Conservation (phyloP, 2,888 invertebrate species). For the Lochmaea capreae region DNA sequence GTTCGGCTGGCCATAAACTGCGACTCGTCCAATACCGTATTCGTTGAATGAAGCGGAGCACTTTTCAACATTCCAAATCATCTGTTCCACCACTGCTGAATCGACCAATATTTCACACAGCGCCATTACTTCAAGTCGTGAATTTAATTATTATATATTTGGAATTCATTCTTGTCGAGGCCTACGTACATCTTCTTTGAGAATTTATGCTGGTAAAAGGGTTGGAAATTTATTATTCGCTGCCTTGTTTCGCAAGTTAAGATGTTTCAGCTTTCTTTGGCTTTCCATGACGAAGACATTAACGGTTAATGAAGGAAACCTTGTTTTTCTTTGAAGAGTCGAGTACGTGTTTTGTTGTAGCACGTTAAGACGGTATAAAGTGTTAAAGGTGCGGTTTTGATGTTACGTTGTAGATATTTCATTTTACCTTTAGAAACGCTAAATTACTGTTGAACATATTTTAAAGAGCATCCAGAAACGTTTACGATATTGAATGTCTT, state of each 20-base stretch:
- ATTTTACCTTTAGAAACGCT: background rate
- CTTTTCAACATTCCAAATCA: background rate
- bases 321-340: conserved; percentile 15
- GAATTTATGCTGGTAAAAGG: conserved; percentile 30
- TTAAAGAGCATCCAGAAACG: background rate
- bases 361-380: conserved; percentile 6
- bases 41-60: no score
- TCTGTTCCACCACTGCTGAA: conserved; percentile 8
- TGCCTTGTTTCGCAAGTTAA: conserved; percentile 22
- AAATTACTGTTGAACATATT: background rate
- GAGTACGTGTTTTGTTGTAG: conserved; percentile 7
- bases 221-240: conserved; percentile 30
- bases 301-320: conserved; percentile 21
- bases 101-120: conserved; percentile 20
- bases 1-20: no score
- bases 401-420: background rate
- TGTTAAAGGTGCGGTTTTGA: conserved; percentile 19
- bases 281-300: conserved; percentile 15
- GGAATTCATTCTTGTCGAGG: conserved; percentile 27
- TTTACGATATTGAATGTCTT: background rate
- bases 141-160: conserved; percentile 35
- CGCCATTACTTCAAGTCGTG: conserved; percentile 26
- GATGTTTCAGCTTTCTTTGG: conserved; percentile 27
- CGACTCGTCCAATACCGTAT: no score
- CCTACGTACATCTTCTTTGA: conserved; percentile 29